Evolutionary conservation across 2,888 invertebrate genomes (phyloP), one percentile per base, ranked within the genome.

Genomic region (Gnatocerus cornutus): DNA sequence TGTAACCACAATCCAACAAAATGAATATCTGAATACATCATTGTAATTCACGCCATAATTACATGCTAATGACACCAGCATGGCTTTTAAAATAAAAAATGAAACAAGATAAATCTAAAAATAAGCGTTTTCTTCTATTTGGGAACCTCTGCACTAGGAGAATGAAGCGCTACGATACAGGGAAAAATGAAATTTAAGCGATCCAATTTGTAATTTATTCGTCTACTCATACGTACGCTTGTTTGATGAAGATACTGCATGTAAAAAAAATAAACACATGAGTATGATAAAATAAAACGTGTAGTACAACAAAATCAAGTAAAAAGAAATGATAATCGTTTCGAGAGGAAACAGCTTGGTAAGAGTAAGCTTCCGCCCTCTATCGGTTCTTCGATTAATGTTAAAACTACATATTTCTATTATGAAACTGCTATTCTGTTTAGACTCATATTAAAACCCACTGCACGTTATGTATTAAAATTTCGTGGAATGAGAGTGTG

Each of bases 181-280:
- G 21, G 3, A 41, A 43, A 9, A 3, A 27, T 58, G 16, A 13
- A 58, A 41, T 30, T 2, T 41, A 58, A 58, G 29, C 45, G 30
- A 37, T 10, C 58, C 13, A 10, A n/a, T 16, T 7, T 48, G 16
- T 48, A 48, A 33, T 29, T 55, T 29, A 50, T 29, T 55, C 56
- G 27, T 41, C 37, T 53, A 53, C n/a, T 58, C 37, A 83, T 84
- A 85, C 85, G 77, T 84, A 85, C 87, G 86, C 86, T 87, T 85
- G 87, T 87, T 82, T 88, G 88, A 85, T 87, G 87, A 77, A 87
- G 87, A 85, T 88, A 88, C 88, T 88, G 87, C 81, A 67, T 71
- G 71, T 63, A 71, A 71, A 67, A 71, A 62, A 67, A 66, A 66
- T 21, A 63, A 52, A 52, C 13, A 63, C 14, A 65, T 65, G 82